Evolutionary conservation across 1,140 invertebrate genomes (phyloP).

Genomic region (Polypedilum pembai): DNA sequence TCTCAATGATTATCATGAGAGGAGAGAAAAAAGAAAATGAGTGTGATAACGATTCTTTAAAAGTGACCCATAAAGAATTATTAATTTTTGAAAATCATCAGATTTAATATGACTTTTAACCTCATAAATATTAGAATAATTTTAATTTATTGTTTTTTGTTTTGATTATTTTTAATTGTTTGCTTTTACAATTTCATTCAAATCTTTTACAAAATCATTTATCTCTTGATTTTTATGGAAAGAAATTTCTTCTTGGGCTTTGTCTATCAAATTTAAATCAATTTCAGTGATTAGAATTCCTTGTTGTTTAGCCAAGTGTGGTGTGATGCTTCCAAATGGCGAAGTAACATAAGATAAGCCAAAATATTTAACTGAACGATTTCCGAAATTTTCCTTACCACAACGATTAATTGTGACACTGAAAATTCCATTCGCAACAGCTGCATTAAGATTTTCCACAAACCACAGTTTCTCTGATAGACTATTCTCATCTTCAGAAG

Average conservation of each 20-base stretch:
- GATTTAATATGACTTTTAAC: too few species aligned
- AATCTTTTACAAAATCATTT: background rate
- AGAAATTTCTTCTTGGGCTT: conserved; percentile 15
- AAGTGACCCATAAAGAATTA: too few species aligned
- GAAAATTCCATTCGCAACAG: conserved; percentile 76
- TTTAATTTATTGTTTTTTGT: too few species aligned
- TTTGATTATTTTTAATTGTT: too few species aligned
- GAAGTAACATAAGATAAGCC: background rate
- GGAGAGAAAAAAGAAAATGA: too few species aligned
- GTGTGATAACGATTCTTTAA: too few species aligned
- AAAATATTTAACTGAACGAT: background rate
- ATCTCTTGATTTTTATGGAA: conserved; percentile 23
- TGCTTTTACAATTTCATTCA: background rate
- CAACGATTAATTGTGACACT: conserved; percentile 69
- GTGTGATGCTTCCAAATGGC: background rate
- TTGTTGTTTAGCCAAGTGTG: background rate
- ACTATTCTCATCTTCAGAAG: conserved; percentile 56
- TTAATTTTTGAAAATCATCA: too few species aligned
- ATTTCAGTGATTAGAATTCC: background rate
- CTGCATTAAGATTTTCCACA: conserved; percentile 78
- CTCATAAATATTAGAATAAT: too few species aligned
- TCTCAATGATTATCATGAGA: too few species aligned
- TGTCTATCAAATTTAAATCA: background rate
- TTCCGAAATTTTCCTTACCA: background rate
- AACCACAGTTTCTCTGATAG: conserved; percentile 78